Conservation (phyloP, 2,888 invertebrate species). For the Oscheius sp. region DNA sequence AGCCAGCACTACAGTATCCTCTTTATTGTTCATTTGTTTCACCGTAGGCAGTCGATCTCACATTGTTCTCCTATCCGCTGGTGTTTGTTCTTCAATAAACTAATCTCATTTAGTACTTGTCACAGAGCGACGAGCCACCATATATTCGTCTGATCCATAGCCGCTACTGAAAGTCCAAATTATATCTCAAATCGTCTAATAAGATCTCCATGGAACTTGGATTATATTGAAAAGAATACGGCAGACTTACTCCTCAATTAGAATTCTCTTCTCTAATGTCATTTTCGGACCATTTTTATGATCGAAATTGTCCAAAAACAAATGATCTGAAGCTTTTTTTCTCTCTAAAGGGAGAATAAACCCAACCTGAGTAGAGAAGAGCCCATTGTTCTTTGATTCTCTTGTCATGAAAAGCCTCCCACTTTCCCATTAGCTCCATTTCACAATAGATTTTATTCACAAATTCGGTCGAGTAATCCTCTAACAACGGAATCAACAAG, state of each 20-base stretch:
- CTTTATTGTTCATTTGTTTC: background rate
- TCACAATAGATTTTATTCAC: background rate
- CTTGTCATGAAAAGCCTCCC: background rate
- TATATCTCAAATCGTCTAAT: background rate
- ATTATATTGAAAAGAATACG: too few species aligned
- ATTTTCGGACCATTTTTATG: too few species aligned
- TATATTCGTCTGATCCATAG: background rate
- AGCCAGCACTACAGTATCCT: background rate
- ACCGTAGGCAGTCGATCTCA: background rate
- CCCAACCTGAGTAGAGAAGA: background rate
- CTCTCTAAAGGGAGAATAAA: background rate
- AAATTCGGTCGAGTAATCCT: background rate
- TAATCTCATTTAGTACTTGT: background rate
- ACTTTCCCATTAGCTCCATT: background rate
- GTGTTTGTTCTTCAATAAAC: background rate
- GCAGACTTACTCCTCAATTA: too few species aligned
- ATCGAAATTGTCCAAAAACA: background rate
- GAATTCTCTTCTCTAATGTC: too few species aligned
- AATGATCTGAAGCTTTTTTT: background rate
- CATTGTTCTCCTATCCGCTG: conserved; percentile 5
- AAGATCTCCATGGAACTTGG: too few species aligned
- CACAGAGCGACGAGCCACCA: background rate
- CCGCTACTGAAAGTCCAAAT: background rate
- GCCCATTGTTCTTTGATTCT: background rate
- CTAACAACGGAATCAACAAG: background rate